Base-by-base conservation (phyloP, 2,888 invertebrate species). In the Clistopyga incitator region DNA sequence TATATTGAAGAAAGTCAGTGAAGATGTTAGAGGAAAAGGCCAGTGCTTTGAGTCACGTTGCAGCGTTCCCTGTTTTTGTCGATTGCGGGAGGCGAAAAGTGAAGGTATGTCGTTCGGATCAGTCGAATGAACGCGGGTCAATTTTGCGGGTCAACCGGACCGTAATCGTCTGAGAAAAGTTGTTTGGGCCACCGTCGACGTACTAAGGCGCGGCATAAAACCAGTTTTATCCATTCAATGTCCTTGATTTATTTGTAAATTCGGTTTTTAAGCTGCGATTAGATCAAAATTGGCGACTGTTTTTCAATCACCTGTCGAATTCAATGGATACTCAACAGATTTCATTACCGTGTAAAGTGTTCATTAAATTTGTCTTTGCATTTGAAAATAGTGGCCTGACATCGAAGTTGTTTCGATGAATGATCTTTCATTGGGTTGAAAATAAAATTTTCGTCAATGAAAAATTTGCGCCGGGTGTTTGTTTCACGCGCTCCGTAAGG, bases 241-340 rank as follows among this genome's bases (percentile, higher is more conserved):
- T 38, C 64, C 64, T 64, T 64, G 64, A 64, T 64, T 38, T 34
- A 42, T 20, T 64, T 64, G 38, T 64, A 10, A 38, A 10, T 61
- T 64, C 29, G 6, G 38, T 18, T 64, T 38, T 34, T 20, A 38
- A 64, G 20, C 64, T 15, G 10, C 61, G 61, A 34, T 29, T 61
- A 61, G 34, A 61, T 61, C n/a, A 18, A 34, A 29, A 61, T 34
- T 61, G 61, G 34, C 61, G 34, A 61, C n/a, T 61, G 34, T 61
- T 61, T 61, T 34, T 8, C 10, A 29, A 61, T 18, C n/a, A n/a
- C 34, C n/a, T 6, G 61, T 18, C 64, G 64, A 64, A 38, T 18
- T 64, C 64, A 38, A 64, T 38, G 64, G 18, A 20, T 15, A 18
- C 18, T 64, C 20, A 10, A n/a, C n/a, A 34, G 4, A 50, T 61